phyloP scores from a whole-genome alignment of 2,797 vertebrate genomes.

The Diglossa cyanea region DNA sequence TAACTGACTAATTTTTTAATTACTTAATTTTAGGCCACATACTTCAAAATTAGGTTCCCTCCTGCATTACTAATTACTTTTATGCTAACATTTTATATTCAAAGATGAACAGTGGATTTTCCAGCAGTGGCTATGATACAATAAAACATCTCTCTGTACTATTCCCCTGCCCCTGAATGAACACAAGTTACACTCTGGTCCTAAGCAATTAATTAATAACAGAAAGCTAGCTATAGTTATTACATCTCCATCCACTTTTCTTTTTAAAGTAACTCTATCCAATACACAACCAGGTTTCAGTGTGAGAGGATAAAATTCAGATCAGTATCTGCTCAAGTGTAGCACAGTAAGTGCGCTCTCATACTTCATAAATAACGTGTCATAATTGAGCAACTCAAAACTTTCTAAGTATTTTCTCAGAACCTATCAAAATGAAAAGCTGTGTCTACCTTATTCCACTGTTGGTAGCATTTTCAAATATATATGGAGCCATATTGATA shows the following conservation, averaged over 20 bases:
- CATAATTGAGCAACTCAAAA: background rate
- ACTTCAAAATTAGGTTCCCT: slow-evolving; percentile 3
- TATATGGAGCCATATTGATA: background rate
- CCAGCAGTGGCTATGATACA: background rate
- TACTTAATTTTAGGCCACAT: slow-evolving; percentile 28
- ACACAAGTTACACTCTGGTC: background rate
- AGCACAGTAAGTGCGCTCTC: accelerated
- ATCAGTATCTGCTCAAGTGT: background rate
- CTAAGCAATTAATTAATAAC: slow-evolving; percentile 24
- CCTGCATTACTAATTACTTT: slow-evolving; percentile 7
- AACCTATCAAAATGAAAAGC: background rate
- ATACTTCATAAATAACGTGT: background rate
- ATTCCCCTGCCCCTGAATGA: background rate
- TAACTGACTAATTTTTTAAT: slow-evolving; percentile 13
- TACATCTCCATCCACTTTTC: background rate
- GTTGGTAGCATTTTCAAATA: background rate
- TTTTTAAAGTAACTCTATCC: background rate
- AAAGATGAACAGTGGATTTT: background rate
- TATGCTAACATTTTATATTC: background rate
- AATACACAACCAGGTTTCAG: background rate
- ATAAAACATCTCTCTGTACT: background rate
- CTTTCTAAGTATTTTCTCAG: background rate
- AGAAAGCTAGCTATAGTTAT: background rate
- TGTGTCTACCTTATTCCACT: background rate
- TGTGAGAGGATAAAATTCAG: background rate